Evolutionary conservation across 2,113 vertebrate genomes (phyloP), one percentile per base, ranked within the genome.

Genomic region (Rhizomys pruinosus): DNA sequence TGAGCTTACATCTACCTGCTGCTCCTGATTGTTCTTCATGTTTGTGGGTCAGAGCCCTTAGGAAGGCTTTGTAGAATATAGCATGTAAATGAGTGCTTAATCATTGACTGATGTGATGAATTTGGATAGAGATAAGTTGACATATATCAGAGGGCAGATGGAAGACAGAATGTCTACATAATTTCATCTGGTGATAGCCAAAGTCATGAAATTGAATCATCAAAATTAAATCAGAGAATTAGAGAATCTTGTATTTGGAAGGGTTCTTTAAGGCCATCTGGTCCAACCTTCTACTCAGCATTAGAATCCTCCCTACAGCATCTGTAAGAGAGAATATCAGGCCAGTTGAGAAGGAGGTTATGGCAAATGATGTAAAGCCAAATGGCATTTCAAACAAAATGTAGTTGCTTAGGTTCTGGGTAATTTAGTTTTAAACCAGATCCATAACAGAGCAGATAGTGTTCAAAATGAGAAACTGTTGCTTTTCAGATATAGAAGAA

Each of bases 241-340:
- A 92, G 92, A 96, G 86, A 95, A 95, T 94, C 92, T 96, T 96
- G 71, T 92, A 91, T 96, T 95, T 96, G 91, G 94, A 95, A 96
- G 82, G 79, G 37, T 78, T 78, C 86, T 96, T 96, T 95, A 93
- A 97, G 74, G 86, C 87, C 82, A 96, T 93, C 92, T 97, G 89
- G 73, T 93, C 78, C 78, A 93, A 74, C 81, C 78, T 96, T 93
- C 64, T 61, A 90, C 84, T 95, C 79, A 86, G n/a, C 74, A 91
- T 74, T 96, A 89, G 64, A 86, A 93, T 94, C 44, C 69, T 94
- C 73, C 68, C 68, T 69, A 64, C n/a, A 95, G 85, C 82, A 77
- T 93, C 34, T 39, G 8, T 82, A 89, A 85, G 74, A 96, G 88
- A 93, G 64, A 96, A 64, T 93, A 92, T 90, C 37, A 92, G n/a